These are phyloP conservation scores for Bubalus kerabau DNA, from an alignment of 2,113 vertebrate species.

Conservation along the genomic window DNA sequence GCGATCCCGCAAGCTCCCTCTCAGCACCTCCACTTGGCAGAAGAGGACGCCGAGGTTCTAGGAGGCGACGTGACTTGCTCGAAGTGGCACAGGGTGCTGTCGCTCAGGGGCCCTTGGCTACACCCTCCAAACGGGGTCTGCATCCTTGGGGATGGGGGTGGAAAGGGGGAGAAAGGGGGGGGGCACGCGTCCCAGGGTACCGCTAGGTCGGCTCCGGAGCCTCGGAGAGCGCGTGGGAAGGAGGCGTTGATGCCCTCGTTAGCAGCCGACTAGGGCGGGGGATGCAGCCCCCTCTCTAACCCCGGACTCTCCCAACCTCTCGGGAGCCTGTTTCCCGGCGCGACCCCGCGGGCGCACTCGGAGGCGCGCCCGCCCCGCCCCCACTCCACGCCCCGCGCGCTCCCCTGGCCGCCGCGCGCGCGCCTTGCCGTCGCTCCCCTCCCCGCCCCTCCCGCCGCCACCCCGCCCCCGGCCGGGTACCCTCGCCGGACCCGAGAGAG, in stretches of 20 bases:
- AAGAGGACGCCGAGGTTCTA: background rate
- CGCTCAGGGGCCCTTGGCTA: background rate
- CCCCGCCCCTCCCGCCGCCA: slow-evolving; percentile 22
- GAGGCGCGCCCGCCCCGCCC: background rate
- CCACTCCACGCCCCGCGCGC: background rate
- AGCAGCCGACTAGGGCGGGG: background rate
- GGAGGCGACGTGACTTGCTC: background rate
- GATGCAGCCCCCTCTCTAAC: background rate
- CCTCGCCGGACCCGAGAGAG: slow-evolving; percentile 57
- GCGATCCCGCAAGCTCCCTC: background rate
- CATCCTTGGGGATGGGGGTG: background rate
- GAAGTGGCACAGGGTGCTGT: background rate
- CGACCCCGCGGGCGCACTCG: background rate
- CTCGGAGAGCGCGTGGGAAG: background rate
- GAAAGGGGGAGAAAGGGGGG: no score
- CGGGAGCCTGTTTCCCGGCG: background rate
- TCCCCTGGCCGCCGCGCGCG: background rate
- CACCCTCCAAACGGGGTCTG: background rate
- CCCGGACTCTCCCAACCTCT: background rate
- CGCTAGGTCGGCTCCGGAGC: background rate
- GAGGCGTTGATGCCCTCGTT: background rate
- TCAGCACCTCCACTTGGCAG: background rate
- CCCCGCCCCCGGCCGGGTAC: slow-evolving; percentile 59
- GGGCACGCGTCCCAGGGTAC: background rate
- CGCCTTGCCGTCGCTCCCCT: background rate